These are phyloP conservation scores for Bergia sp. DNA, from an alignment of 92 coral and sea anemone genomes.

Conservation along the genomic window DNA sequence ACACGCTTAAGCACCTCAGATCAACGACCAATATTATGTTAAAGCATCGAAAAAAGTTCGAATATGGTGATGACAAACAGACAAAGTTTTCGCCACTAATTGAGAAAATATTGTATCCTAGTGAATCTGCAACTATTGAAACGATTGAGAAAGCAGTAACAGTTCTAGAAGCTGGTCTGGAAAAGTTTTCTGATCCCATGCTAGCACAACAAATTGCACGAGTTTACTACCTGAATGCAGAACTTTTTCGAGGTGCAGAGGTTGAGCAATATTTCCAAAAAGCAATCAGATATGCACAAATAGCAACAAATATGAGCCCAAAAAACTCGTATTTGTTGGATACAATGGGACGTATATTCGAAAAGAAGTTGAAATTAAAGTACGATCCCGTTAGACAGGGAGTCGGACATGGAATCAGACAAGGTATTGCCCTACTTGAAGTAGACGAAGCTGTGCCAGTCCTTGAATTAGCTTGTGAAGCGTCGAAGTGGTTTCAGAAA, in stretches of 20 bases:
- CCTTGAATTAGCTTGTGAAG: slow-evolving; percentile 14
- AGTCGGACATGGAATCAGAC: no score
- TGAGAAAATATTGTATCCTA: no score
- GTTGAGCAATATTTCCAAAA: neutral
- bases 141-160: no score
- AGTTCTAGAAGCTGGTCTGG: slow-evolving; percentile 3
- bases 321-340: slow-evolving; percentile 31
- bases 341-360: slow-evolving; percentile 48
- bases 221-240: slow-evolving; percentile 47
- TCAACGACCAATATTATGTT: no score
- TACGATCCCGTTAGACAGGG: slow-evolving; percentile 2
- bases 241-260: neutral
- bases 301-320: neutral
- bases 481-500: slow-evolving; percentile 32
- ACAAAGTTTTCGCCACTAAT: no score
- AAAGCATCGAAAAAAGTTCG: no score
- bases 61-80: no score
- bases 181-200: slow-evolving; percentile 42
- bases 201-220: slow-evolving; percentile 49
- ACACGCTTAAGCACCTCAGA: no score
- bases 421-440: neutral
- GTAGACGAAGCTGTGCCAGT: neutral
- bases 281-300: neutral
- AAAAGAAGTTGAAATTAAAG: slow-evolving; percentile 25
- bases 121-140: no score